Evolutionary conservation across 2,113 vertebrate genomes (phyloP), one percentile per base, ranked within the genome.

Genomic region (Nestor notabilis): DNA sequence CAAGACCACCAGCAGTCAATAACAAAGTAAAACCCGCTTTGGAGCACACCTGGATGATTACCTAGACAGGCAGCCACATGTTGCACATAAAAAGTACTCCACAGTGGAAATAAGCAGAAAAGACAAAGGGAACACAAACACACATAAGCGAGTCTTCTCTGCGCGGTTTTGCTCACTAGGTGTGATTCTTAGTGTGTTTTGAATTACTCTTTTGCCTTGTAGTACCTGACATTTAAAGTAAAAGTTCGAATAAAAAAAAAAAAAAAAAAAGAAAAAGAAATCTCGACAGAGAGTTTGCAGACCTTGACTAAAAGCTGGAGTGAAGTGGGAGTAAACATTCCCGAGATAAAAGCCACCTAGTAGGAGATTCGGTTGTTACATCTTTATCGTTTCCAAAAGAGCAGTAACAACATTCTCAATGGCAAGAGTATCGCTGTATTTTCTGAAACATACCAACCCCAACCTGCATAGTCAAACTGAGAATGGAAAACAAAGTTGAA

Each of bases 181-280:
- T 43, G 60, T 1, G 5, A 50, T 28, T 89, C 27, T 9, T 43
- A 72, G 19, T 0, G 0, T 10, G 35, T 15, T 21, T 88, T 44
- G 61, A 89, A 83, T 65, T n/a, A 55, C 44, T 68, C 5, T 13
- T 44, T 68, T 68, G 46, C 43, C 63, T 66, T 58, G n/a, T 10
- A 11, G 39, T 41, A 75, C 35, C 18, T 60, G 79, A 31, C 19
- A 41, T 44, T 60, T 71, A 31, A 72, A 89, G 65, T 13, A 72
- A 75, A 91, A 76, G 29, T 72, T 17, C 10, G 39, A 39, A 11
- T 55, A 69, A 19, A 91, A 91, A 82, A 11, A 7, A 35, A 65
- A 64, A n/a, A 52, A 39, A 27, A 17, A 21, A 80, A n/a, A 8
- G 13, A 63, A 55, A 83, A 53, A 64, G 16, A 71, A 89, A 61